Evolutionary conservation across 2,888 invertebrate species (phyloP), one percentile per base, ranked within the genome.

Genomic region (Aphidius colemani): DNA sequence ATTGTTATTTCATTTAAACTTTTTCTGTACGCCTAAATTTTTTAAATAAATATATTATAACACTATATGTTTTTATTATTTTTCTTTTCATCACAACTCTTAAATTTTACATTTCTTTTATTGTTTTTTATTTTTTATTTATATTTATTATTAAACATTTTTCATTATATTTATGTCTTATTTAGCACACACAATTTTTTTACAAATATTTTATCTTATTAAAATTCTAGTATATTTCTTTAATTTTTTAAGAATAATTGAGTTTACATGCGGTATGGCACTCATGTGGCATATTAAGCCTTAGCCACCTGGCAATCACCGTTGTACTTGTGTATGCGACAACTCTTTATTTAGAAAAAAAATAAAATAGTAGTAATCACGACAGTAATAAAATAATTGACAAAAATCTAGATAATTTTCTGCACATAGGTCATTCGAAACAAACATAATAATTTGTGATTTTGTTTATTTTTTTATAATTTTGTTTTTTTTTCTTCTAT

Each of bases 231-330:
- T 43, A 58, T 64, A 65, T 63, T 59, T 66, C 63, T 65, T 63
- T 61, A 59, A 57, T 61, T 63, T 60, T 69, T 66, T 69, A 70
- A 68, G 63, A 68, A 70, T 68, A 69, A 68, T 72, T 66, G 64
- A 70, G 69, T 69, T 73, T 71, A 71, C 68, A 71, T 67, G 65
- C 72, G 71, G 73, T 80, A 82, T 82, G 82, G 81, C 82, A 82
- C 82, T 81, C 77, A 72, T 81, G 81, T 80, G 81, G 81, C 81
- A 79, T 78, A 72, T 74, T 77, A 73, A 69, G 66, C 68, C 68
- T 69, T 64, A 65, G 59, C 67, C 68, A 59, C 55, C 59, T 57
- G 57, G 51, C 57, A 61, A 65, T 66, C 58, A 65, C 55, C 66
- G 63, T 66, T 66, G 61, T 64, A 30, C 7, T 43, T 60, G 53